Evolutionary conservation across 2,797 vertebrate genomes (phyloP).

Genomic region (Acipenser oxyrinchus): DNA sequence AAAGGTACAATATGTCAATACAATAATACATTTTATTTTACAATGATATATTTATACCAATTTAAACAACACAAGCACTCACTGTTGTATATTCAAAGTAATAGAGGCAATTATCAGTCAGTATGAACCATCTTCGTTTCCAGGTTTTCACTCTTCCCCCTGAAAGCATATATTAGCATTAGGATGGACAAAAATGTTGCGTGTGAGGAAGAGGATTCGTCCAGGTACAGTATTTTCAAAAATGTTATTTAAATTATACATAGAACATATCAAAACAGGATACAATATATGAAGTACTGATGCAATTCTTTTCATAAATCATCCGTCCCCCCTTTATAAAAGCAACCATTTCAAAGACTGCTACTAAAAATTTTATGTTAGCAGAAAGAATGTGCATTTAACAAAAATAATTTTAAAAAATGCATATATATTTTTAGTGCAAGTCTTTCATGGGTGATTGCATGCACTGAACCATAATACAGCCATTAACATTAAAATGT

Average conservation of each 20-base stretch:
- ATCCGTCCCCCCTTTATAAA: no score
- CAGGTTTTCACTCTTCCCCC: conserved; percentile 96
- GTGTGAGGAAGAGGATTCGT: background rate
- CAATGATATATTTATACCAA: background rate
- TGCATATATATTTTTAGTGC: conserved; percentile 12
- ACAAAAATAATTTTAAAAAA: conserved; percentile 2
- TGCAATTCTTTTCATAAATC: no score
- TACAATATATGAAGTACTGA: no score
- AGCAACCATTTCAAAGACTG: no score
- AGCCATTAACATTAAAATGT: conserved; percentile 5
- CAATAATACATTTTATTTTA: background rate
- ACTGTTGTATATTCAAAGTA: conserved; percentile 96
- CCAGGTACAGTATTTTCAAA: no score
- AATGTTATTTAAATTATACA: no score
- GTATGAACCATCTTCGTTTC: conserved; percentile 96
- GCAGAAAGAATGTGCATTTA: conserved; percentile 6
- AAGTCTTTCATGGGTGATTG: conserved; percentile 11
- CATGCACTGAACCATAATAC: background rate
- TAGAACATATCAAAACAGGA: no score
- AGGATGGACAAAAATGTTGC: conserved; percentile 3
- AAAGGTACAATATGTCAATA: background rate
- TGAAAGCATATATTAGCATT: conserved; percentile 32
- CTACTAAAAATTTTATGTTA: background rate
- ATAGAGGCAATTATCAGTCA: conserved; percentile 96
- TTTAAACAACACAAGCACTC: conserved; percentile 37